Evolutionary conservation across 2,113 vertebrate species (phyloP).

Genomic region (Neodontobutis hainanensis): DNA sequence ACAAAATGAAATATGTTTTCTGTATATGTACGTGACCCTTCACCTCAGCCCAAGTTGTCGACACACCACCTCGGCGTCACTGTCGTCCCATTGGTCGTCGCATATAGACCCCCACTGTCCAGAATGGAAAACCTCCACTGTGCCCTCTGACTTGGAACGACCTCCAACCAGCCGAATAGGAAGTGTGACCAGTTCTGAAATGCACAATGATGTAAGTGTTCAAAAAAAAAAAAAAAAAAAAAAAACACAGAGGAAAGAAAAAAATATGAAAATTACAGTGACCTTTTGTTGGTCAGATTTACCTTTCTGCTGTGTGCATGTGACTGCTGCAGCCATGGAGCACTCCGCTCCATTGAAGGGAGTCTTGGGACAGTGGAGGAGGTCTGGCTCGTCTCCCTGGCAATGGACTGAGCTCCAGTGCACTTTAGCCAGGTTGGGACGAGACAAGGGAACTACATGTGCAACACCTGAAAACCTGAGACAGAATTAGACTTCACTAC

Average conservation of each 20-base stretch:
- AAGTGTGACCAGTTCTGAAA: slow-evolving; percentile 73
- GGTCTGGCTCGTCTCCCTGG: slow-evolving; percentile 84
- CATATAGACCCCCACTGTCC: slow-evolving; percentile 97
- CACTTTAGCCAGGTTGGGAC: slow-evolving; percentile 74
- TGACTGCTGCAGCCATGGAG: slow-evolving; percentile 82
- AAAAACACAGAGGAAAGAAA: not conserved
- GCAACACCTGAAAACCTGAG: slow-evolving; percentile 82
- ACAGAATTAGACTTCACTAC: slow-evolving; percentile 10
- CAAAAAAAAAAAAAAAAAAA: not conserved
- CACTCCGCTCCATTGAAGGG: slow-evolving; percentile 83
- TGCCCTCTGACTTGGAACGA: slow-evolving; percentile 79
- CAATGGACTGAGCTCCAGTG: slow-evolving; percentile 86
- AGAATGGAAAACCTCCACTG: slow-evolving; percentile 89
- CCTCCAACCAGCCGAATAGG: slow-evolving; percentile 86
- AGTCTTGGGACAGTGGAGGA: slow-evolving; percentile 84
- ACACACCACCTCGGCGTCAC: slow-evolving; percentile 95
- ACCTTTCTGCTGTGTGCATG: slow-evolving; percentile 82
- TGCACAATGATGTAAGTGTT: not conserved
- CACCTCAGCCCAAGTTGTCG: slow-evolving; percentile 95
- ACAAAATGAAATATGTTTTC: slow-evolving; percentile 2
- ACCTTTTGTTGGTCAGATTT: slow-evolving; percentile 3
- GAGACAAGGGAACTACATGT: slow-evolving; percentile 76
- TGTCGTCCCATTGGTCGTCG: slow-evolving; percentile 96
- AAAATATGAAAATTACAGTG: no score
- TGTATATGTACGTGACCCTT: slow-evolving; percentile 29